A percentile compares a stretch with the other conserved stretches of the same genome.
Evolutionary conservation across 2,888 invertebrate species (phyloP).

Genomic region (Ophion slaviceki): DNA sequence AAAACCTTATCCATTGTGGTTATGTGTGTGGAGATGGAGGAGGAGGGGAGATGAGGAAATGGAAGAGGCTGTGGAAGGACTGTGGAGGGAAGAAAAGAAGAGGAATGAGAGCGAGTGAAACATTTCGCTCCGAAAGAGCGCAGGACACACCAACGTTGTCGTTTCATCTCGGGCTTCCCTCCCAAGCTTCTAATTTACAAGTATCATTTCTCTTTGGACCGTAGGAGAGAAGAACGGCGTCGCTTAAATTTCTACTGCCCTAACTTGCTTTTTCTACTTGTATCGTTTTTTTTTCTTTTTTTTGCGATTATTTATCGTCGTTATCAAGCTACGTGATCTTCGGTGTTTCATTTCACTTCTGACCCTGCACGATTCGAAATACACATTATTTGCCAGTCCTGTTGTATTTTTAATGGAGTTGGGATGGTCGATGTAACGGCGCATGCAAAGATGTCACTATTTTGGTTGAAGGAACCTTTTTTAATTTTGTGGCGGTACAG

Average conservation of each 20-base stretch:
- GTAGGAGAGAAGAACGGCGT: constrained; percentile 39
- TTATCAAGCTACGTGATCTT: background rate
- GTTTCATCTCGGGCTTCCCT: constrained; percentile 53
- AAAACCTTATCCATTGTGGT: constrained; percentile 81
- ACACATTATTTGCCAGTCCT: background rate
- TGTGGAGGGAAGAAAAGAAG: constrained; percentile 51
- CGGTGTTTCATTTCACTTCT: background rate
- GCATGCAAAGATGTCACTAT: no score
- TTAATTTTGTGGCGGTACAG: no score
- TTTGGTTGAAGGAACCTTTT: no score
- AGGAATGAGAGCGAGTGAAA: constrained; percentile 49
- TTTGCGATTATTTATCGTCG: background rate
- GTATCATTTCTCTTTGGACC: constrained; percentile 71
- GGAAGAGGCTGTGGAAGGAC: constrained; percentile 43
- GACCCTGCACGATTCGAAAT: constrained; percentile 19
- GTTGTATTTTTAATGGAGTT: background rate
- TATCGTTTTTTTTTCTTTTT: constrained; percentile 42
- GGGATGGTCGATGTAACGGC: background rate
- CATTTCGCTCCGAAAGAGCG: constrained; percentile 70
- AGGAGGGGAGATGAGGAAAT: constrained; percentile 46
- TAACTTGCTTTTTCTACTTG: constrained; percentile 31
- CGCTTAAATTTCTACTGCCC: constrained; percentile 49
- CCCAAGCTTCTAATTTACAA: constrained; percentile 74
- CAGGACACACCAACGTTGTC: constrained; percentile 67
- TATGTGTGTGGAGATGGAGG: constrained; percentile 47